Percentiles rank a stretch among this genome's conserved stretches.
Conservation (phyloP, 2,113 vertebrate genomes). For the Scolopax mira region DNA sequence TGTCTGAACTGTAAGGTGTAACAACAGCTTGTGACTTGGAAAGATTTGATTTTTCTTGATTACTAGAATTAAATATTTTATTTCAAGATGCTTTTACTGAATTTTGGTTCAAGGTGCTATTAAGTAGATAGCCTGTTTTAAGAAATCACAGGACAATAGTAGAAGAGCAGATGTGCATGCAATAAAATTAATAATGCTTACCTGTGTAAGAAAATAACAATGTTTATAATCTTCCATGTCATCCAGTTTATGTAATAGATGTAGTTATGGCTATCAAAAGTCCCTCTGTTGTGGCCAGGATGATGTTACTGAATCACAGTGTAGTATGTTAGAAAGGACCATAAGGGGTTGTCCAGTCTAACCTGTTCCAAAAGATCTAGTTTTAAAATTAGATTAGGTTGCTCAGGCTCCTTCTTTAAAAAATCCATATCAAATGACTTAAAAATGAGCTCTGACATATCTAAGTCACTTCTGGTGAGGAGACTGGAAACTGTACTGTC, state of each 20-base stretch:
- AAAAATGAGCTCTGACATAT: background rate
- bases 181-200: conserved; percentile 1
- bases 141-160: background rate
- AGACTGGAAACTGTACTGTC: background rate
- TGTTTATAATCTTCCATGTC: background rate
- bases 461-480: background rate
- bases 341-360: background rate
- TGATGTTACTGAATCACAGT: background rate
- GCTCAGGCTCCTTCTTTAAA: background rate
- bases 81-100: background rate
- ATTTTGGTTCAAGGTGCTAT: background rate
- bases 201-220: background rate
- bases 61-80: background rate
- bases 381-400: background rate
- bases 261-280: background rate
- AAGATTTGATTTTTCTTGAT: background rate
- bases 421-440: background rate
- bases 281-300: background rate
- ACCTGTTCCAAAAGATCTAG: background rate
- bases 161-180: background rate
- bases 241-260: background rate
- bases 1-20: background rate
- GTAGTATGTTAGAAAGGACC: background rate
- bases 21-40: background rate
- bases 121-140: background rate